A percentile compares a stretch with the other conserved stretches of the same genome.
phyloP scores from a whole-genome alignment of 2,888 invertebrate species.

The Epistrophella euchroma region DNA sequence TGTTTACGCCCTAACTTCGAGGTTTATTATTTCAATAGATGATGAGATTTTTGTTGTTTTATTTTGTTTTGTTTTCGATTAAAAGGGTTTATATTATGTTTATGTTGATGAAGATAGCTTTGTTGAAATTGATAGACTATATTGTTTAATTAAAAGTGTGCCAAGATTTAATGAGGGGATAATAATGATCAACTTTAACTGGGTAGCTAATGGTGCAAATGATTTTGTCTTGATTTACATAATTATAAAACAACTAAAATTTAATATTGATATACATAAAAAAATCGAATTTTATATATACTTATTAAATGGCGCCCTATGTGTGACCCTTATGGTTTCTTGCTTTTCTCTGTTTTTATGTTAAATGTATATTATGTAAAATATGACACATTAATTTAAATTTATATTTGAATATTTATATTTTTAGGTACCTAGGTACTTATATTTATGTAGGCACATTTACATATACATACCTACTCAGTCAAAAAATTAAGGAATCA shows the following conservation, averaged over 20 bases:
- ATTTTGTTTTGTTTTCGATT: background rate
- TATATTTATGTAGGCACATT: too few species aligned
- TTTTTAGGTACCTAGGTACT: too few species aligned
- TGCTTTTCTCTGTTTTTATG: too few species aligned
- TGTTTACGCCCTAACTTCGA: slow-evolving; percentile 67
- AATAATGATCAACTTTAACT: background rate
- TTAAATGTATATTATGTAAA: too few species aligned
- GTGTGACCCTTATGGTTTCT: too few species aligned
- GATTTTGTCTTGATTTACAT: background rate
- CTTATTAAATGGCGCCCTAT: too few species aligned
- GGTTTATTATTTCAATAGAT: slow-evolving; percentile 21
- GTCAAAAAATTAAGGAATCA: too few species aligned
- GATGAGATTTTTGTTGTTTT: slow-evolving; percentile 28
- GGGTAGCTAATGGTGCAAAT: background rate
- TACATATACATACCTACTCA: too few species aligned
- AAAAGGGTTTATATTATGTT: slow-evolving; percentile 20
- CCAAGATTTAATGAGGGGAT: background rate
- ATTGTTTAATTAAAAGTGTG: slow-evolving; percentile 21
- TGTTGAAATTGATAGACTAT: background rate
- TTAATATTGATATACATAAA: background rate
- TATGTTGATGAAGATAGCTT: slow-evolving; percentile 8
- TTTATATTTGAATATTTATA: too few species aligned
- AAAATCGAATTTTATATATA: too few species aligned
- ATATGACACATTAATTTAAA: too few species aligned
- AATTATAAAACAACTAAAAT: background rate